phyloP scores from a whole-genome alignment of 2,797 vertebrate genomes.

The Chaunax sp. region DNA sequence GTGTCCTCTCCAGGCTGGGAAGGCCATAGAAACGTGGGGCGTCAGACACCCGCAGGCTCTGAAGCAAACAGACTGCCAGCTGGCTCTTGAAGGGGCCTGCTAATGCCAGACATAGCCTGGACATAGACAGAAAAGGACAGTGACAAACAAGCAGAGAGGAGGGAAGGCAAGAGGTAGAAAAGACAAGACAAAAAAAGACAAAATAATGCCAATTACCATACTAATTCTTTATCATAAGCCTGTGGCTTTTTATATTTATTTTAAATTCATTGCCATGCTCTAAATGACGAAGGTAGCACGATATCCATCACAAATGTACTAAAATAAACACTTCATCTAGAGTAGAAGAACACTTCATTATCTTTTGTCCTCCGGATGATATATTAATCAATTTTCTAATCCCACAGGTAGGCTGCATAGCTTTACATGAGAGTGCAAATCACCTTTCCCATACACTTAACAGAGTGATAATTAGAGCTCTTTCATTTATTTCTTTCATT shows the following conservation, averaged over 20 bases:
- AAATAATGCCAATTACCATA: conserved; percentile 9
- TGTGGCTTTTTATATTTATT: neutral
- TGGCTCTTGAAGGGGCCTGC: conserved; percentile 89
- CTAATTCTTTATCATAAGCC: neutral
- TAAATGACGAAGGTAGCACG: neutral
- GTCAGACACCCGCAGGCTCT: conserved; percentile 91
- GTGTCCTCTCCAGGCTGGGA: conserved; percentile 92
- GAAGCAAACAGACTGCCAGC: conserved; percentile 90
- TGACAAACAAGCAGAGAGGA: conserved; percentile 20
- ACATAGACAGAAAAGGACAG: conserved; percentile 43
- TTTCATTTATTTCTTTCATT: conserved; percentile 23
- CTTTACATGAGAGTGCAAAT: neutral
- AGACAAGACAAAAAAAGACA: neutral
- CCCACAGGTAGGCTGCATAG: conserved; percentile 23
- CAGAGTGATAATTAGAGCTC: neutral
- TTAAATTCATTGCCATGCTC: conserved; percentile 10
- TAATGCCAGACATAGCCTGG: conserved; percentile 88
- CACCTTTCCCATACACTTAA: neutral
- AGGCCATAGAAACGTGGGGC: conserved; percentile 96
- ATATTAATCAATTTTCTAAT: conserved; percentile 23
- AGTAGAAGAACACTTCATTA: neutral
- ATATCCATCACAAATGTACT: conserved; percentile 13
- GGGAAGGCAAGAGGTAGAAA: conserved; percentile 1
- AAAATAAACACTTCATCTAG: neutral
- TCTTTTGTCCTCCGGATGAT: conserved; percentile 1